These are phyloP conservation scores for Pyrrhosoma nymphula DNA, from an alignment of 2,888 invertebrate genomes.

Conservation along the genomic window DNA sequence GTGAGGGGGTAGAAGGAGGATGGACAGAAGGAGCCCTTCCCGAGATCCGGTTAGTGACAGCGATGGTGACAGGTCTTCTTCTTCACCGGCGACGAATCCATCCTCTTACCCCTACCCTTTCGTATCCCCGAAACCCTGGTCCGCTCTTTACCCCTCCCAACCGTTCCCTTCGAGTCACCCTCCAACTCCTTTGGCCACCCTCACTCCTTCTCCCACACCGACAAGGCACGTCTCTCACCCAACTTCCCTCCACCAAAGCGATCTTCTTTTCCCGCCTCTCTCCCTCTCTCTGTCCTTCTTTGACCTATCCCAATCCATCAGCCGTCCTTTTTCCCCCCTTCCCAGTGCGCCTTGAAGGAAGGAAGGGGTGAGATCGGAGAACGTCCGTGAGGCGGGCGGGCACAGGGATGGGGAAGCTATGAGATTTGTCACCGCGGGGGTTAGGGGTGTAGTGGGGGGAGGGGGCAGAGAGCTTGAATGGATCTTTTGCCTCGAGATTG, in stretches of 20 bases:
- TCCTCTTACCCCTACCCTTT: neutral
- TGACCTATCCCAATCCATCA: slow-evolving; percentile 53
- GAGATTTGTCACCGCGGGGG: neutral
- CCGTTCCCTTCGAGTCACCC: neutral
- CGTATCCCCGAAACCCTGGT: neutral
- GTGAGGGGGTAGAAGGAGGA: neutral
- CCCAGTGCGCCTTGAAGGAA: neutral
- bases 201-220: neutral
- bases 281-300: neutral
- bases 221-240: neutral
- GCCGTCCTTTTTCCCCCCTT: neutral
- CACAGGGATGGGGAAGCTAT: neutral
- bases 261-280: neutral
- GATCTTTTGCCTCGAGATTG: neutral
- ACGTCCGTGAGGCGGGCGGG: neutral
- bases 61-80: slow-evolving; percentile 2
- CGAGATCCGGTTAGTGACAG: slow-evolving; percentile 12
- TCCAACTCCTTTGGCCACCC: too few relatives aligned
- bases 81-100: slow-evolving; percentile 5
- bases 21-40: neutral
- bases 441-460: too few relatives aligned
- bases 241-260: neutral
- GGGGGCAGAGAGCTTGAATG: neutral
- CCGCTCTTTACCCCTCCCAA: neutral
- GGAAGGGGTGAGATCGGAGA: neutral